phyloP scores from a whole-genome alignment of 1,140 invertebrate genomes.

The Cherax quadricarinatus region DNA sequence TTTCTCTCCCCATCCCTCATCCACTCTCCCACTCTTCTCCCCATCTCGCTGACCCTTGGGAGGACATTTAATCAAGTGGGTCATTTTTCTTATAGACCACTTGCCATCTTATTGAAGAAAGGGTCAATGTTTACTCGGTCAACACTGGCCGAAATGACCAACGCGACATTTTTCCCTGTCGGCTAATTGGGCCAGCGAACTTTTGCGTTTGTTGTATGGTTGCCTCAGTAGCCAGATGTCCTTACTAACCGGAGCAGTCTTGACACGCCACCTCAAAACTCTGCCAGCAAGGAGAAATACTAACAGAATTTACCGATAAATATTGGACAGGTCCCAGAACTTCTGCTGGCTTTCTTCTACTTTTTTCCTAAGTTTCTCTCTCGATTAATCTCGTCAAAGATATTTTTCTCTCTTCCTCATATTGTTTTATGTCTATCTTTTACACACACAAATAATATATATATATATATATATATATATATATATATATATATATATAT shows the following conservation, averaged over 20 bases:
- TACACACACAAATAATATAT: no score
- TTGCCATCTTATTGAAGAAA: slow-evolving; percentile 51
- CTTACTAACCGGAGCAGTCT: background rate
- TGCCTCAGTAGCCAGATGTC: background rate
- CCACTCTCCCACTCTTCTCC: background rate
- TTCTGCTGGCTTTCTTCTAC: no score
- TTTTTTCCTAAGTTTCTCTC: no score
- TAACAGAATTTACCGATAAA: no score
- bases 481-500: no score
- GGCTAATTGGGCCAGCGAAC: slow-evolving; percentile 38
- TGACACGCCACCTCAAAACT: background rate
- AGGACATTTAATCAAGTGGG: slow-evolving; percentile 47
- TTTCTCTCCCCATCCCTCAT: background rate
- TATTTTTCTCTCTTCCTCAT: no score
- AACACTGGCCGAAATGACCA: slow-evolving; percentile 34
- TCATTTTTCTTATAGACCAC: slow-evolving; percentile 44
- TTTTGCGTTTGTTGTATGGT: slow-evolving; percentile 20
- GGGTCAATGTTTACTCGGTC: slow-evolving; percentile 44
- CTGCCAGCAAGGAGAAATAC: background rate
- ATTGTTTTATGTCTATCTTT: no score
- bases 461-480: no score
- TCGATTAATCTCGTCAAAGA: no score
- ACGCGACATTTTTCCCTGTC: slow-evolving; percentile 22
- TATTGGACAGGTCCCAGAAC: no score
- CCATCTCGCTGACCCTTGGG: background rate